Evolutionary conservation across 2,888 invertebrate species (phyloP), one percentile per base, ranked within the genome.

Genomic region (Odiellus spinosus): DNA sequence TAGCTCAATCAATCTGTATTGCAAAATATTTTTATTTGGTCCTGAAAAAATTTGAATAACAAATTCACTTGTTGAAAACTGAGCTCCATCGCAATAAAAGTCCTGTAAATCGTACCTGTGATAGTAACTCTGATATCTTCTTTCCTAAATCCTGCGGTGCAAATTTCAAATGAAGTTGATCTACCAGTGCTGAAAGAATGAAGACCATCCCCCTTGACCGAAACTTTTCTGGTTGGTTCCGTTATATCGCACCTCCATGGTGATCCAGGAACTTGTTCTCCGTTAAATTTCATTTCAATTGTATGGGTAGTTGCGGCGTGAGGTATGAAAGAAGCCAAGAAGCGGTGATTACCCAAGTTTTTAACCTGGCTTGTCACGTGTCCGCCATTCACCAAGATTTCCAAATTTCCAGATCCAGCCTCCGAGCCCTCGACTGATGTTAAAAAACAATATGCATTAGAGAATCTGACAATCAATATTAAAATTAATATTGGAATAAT

Each of bases 361-460:
- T 83, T 76, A 12, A 96, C 91, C 46, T 87, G 87, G 58, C 93
- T 93, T 8, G 90, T 87, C 20, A 95, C 91, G 54, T 88, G 79
- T 3, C 91, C 85, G 35, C 90, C 91, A 61, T 93, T 91, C 8
- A 93, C 91, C 54, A 93, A 76, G 56, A 96, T 83, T 67, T 95
- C 95, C 56, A 96, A 69, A 67, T 93, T 91, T 14, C 95, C 96
- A 3, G 90, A 86, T 34, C 95, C 95, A n/a, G 95, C 93, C 55
- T 78, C 76, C 49, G 86, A 82, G 47, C 93, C 91, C 67, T 96
- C 93, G 67, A 96, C 90, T 90, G 62, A 35, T 66, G 63, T 36
- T 32, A 3, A 36, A 36, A 15, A 36, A 36, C 8, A 36, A 36
- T 36, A n/a, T n/a, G n/a, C n/a, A n/a, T n/a, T n/a, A n/a, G n/a